Conservation (phyloP, 2,113 vertebrate genomes). For the Neotoma lepida region DNA sequence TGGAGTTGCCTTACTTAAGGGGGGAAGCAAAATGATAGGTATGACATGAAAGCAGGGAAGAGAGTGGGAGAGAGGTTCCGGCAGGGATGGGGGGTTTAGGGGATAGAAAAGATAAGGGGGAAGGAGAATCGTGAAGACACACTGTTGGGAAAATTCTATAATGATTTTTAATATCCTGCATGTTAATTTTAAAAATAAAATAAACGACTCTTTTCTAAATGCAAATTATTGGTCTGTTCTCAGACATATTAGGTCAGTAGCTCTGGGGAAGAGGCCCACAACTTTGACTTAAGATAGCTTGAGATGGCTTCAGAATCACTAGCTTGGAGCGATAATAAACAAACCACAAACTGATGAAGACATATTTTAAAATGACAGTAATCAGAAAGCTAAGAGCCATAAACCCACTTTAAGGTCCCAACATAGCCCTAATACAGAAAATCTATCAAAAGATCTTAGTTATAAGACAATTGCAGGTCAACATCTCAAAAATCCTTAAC, state of each 20-base stretch:
- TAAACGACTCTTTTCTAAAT: background rate
- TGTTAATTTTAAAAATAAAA: background rate
- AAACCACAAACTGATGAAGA: background rate
- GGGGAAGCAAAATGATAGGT: background rate
- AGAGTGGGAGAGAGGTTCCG: background rate
- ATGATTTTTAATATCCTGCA: background rate
- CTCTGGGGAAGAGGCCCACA: background rate
- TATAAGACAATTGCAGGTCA: background rate
- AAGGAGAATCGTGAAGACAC: too few relatives aligned
- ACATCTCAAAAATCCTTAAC: slow-evolving; percentile 29
- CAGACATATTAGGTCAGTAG: background rate
- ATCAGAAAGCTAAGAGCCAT: background rate
- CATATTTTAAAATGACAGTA: background rate
- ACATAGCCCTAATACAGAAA: background rate
- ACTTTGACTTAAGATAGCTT: slow-evolving; percentile 15
- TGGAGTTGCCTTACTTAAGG: background rate
- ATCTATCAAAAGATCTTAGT: background rate
- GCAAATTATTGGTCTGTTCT: background rate
- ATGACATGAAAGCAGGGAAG: too few relatives aligned
- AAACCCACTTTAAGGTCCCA: background rate
- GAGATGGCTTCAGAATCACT: background rate
- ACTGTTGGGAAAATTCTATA: too few relatives aligned
- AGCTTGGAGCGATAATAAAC: background rate
- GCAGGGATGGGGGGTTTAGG: background rate
- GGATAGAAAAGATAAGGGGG: background rate